These are phyloP conservation scores for Pheosia tremula DNA, from an alignment of 2,888 invertebrate genomes.

Conservation along the genomic window DNA sequence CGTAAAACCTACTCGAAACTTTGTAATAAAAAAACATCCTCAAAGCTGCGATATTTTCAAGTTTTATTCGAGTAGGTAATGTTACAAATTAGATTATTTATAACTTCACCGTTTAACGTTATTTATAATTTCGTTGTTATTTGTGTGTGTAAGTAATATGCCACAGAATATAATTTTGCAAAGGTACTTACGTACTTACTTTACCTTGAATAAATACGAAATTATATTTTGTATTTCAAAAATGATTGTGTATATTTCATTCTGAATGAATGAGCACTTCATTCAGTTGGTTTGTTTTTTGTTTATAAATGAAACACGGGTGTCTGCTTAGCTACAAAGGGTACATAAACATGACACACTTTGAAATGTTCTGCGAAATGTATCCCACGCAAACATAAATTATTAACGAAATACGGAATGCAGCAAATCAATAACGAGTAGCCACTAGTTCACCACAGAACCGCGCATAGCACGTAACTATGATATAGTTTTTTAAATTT, in stretches of 20 bases:
- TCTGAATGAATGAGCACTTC: neutral
- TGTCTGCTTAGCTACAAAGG: neutral
- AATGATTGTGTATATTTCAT: neutral
- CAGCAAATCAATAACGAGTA: slow-evolving; percentile 15
- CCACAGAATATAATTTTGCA: neutral
- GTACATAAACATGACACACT: slow-evolving; percentile 16
- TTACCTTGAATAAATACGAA: neutral
- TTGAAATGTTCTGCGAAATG: slow-evolving; percentile 10
- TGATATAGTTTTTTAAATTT: neutral
- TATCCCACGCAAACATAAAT: slow-evolving; percentile 18
- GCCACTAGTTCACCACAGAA: slow-evolving; percentile 9
- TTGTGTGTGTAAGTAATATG: too few relatives aligned
- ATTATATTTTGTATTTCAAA: neutral
- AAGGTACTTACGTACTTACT: neutral
- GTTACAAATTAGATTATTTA: slow-evolving; percentile 2
- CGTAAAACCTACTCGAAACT: slow-evolving; percentile 1
- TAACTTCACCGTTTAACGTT: neutral
- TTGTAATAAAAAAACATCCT: slow-evolving; percentile 2
- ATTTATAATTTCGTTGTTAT: neutral
- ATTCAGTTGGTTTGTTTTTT: neutral
- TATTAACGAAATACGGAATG: slow-evolving; percentile 14
- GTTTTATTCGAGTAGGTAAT: neutral
- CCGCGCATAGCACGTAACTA: neutral
- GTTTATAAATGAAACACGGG: neutral
- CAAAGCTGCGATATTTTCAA: neutral